These are phyloP conservation scores for Brachypodius melanocephalos DNA, from an alignment of 2,113 vertebrate species.

Conservation along the genomic window DNA sequence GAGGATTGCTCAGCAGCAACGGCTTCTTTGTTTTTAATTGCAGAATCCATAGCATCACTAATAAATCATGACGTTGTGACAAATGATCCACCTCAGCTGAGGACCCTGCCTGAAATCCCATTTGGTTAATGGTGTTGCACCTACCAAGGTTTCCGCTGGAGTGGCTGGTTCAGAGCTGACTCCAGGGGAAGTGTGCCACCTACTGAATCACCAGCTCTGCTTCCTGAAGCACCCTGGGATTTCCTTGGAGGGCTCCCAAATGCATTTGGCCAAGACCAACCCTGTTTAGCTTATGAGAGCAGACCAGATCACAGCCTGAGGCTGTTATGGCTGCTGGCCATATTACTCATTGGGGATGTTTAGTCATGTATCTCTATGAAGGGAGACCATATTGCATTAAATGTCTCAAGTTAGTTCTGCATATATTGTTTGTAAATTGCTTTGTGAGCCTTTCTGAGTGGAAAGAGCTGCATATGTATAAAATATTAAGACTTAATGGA, in stretches of 20 bases:
- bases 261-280: slow-evolving; percentile 26
- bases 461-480: slow-evolving; percentile 4
- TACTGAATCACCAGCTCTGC: slow-evolving; percentile 63
- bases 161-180: slow-evolving; percentile 2
- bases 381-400: slow-evolving; percentile 65
- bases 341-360: slow-evolving; percentile 74
- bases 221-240: slow-evolving; percentile 66
- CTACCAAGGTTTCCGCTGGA: not conserved
- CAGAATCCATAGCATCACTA: not conserved
- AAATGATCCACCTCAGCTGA: not conserved
- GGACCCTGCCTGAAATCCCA: slow-evolving; percentile 5
- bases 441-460: slow-evolving; percentile 9
- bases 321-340: slow-evolving; percentile 68
- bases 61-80: slow-evolving; percentile 20
- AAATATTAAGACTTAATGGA: slow-evolving; percentile 13
- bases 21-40: not conserved
- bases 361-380: slow-evolving; percentile 72
- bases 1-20: not conserved
- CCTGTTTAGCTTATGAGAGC: slow-evolving; percentile 59
- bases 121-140: slow-evolving; percentile 22
- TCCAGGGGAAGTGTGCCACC: slow-evolving; percentile 57
- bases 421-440: slow-evolving; percentile 39
- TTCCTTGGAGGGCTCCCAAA: slow-evolving; percentile 64
- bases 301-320: slow-evolving; percentile 62
- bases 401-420: slow-evolving; percentile 49